Conservation (phyloP, 2,113 vertebrate genomes). For the Meleagris gallopavo region DNA sequence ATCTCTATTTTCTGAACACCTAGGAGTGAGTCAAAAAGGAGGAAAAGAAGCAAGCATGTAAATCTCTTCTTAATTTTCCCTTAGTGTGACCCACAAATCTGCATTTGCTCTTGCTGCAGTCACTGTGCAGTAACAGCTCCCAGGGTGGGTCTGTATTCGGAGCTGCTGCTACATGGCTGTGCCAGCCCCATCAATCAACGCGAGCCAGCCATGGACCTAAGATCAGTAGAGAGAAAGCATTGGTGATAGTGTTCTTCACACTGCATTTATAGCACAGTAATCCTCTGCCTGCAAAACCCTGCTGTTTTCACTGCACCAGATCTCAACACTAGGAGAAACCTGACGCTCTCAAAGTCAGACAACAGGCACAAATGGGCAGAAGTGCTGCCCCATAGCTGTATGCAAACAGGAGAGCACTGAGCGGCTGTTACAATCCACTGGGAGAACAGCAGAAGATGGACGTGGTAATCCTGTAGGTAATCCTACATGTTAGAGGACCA, state of each 20-base stretch:
- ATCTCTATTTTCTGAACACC: not conserved
- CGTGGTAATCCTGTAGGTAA: not conserved
- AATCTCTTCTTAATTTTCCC: not conserved
- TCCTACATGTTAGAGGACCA: not conserved
- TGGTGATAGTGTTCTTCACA: not conserved
- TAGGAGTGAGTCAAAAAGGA: not conserved
- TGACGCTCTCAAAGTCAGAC: not conserved
- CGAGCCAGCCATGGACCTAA: rapidly evolving
- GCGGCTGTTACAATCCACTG: not conserved
- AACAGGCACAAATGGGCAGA: not conserved
- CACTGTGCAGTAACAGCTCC: conserved; percentile 29
- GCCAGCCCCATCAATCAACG: rapidly evolving
- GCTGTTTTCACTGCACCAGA: not conserved
- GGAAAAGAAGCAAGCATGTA: not conserved
- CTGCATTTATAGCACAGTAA: not conserved
- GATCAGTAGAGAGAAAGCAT: not conserved
- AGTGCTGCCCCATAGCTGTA: not conserved
- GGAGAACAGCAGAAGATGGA: not conserved
- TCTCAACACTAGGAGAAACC: not conserved
- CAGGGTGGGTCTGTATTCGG: conserved; percentile 15
- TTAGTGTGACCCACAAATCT: not conserved
- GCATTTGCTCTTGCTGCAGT: conserved; percentile 23
- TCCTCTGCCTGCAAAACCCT: not conserved
- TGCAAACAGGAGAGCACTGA: not conserved
- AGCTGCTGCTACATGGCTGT: conserved; percentile 57